Evolutionary conservation across 1,140 invertebrate species (phyloP).

Genomic region (Temnothorax nylanderi): DNA sequence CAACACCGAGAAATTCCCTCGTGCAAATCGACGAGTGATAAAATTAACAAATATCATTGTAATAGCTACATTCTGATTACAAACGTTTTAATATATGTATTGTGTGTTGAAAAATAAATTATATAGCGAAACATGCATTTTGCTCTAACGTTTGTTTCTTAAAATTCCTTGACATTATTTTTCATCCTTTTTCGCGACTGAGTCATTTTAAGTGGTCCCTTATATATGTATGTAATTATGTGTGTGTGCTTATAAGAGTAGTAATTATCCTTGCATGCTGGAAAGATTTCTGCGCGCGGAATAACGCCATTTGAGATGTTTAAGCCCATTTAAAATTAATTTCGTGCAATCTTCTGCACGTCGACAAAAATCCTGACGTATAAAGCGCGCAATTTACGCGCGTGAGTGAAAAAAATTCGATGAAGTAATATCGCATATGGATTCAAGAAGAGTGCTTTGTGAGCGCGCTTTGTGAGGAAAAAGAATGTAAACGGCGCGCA

Average conservation of each 20-base stretch:
- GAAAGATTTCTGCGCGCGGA: conserved; percentile 12
- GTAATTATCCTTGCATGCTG: conserved; percentile 16
- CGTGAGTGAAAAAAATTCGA: conserved; percentile 14
- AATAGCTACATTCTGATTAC: not conserved
- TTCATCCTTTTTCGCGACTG: not conserved
- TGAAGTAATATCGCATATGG: conserved; percentile 37
- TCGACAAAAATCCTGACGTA: not conserved
- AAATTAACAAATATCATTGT: not conserved
- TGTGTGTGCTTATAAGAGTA: not conserved
- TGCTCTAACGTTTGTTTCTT: not conserved
- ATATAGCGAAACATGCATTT: not conserved
- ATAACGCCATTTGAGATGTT: conserved; percentile 17
- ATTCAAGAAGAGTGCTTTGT: not conserved
- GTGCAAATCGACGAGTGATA: not conserved
- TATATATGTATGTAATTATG: not conserved
- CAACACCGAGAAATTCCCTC: not conserved
- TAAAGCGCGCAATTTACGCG: conserved; percentile 45
- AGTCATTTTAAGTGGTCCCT: not conserved
- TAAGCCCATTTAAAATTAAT: conserved; percentile 42
- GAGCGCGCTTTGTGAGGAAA: not conserved
- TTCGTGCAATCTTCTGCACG: conserved; percentile 23
- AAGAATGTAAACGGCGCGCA: not conserved
- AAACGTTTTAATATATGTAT: not conserved
- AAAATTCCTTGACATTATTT: not conserved
- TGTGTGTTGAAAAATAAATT: not conserved